phyloP scores from a whole-genome alignment of 2,888 invertebrate genomes.

The Isotomurus palustris region DNA sequence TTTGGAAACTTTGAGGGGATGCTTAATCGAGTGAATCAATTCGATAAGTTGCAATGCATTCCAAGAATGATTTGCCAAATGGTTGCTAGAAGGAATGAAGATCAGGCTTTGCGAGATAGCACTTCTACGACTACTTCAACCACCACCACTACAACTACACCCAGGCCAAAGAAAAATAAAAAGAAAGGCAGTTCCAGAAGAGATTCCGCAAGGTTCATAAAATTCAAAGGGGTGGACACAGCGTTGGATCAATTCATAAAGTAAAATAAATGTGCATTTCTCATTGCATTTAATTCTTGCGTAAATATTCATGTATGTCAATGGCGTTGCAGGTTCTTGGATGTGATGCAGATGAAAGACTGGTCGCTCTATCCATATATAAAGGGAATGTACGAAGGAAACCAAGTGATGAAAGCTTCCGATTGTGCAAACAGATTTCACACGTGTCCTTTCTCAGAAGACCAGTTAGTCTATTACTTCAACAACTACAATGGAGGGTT shows the following conservation, averaged over 20 bases:
- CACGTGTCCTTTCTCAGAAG: constrained; percentile 22
- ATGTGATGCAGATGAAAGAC: constrained; percentile 42
- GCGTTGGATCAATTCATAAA: constrained; percentile 41
- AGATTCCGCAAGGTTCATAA: constrained; percentile 28
- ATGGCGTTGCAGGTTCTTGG: constrained; percentile 39
- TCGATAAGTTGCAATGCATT: constrained; percentile 40
- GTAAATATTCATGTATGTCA: neutral
- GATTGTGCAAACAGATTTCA: constrained; percentile 32
- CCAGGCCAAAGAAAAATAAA: neutral
- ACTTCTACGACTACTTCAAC: constrained; percentile 6
- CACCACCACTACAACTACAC: constrained; percentile 11
- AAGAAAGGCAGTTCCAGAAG: neutral
- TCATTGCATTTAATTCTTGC: too few relatives aligned
- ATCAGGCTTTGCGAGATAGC: constrained; percentile 14
- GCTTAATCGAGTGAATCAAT: constrained; percentile 34
- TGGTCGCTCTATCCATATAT: constrained; percentile 42
- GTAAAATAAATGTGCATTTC: constrained; percentile 18
- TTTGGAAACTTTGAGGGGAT: constrained; percentile 34
- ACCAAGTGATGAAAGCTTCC: constrained; percentile 30
- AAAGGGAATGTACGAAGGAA: constrained; percentile 39
- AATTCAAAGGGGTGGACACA: constrained; percentile 38
- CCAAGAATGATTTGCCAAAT: constrained; percentile 42
- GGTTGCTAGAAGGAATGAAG: constrained; percentile 35
- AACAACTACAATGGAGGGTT: constrained; percentile 45
- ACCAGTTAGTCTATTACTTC: constrained; percentile 42